These are phyloP conservation scores for Exephanes ischioxanthus DNA, from an alignment of 2,888 invertebrate genomes.

Conservation along the genomic window DNA sequence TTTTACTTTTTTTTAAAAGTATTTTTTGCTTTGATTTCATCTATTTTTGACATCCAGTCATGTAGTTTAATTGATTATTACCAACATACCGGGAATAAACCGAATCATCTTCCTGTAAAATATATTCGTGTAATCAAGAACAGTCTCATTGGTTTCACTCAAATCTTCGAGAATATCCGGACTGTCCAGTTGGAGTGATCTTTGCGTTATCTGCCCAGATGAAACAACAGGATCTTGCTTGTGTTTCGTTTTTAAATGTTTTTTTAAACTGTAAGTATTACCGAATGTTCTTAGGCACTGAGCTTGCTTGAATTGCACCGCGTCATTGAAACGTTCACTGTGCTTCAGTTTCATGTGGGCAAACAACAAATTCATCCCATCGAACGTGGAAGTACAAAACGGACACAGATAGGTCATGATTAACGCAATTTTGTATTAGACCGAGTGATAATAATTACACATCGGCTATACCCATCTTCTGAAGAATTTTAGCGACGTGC, in stretches of 20 bases:
- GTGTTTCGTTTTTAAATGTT: slow-evolving; percentile 27
- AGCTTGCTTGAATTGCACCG: slow-evolving; percentile 6
- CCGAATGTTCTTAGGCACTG: slow-evolving; percentile 12
- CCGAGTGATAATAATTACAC: not conserved
- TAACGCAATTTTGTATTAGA: slow-evolving; percentile 11
- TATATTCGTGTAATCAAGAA: no score
- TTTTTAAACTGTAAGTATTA: slow-evolving; percentile 24
- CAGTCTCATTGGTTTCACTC: not conserved
- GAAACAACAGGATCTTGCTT: not conserved
- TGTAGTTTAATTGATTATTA: no score
- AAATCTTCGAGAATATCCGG: not conserved
- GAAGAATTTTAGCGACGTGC: slow-evolving; percentile 33
- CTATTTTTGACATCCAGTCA: no score
- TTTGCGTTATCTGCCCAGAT: slow-evolving; percentile 7
- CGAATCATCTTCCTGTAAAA: no score
- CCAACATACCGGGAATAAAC: no score
- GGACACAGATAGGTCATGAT: slow-evolving; percentile 4
- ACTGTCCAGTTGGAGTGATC: not conserved
- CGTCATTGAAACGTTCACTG: slow-evolving; percentile 9
- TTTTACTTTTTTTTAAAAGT: no score
- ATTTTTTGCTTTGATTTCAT: no score
- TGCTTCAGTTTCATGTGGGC: slow-evolving; percentile 20
- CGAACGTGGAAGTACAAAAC: not conserved
- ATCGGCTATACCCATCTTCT: slow-evolving; percentile 19
- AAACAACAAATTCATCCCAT: slow-evolving; percentile 13